A percentile compares a stretch with the other conserved stretches of the same genome.
Evolutionary conservation across 1,140 invertebrate genomes (phyloP).

Genomic region (Latrodectus geometricus): DNA sequence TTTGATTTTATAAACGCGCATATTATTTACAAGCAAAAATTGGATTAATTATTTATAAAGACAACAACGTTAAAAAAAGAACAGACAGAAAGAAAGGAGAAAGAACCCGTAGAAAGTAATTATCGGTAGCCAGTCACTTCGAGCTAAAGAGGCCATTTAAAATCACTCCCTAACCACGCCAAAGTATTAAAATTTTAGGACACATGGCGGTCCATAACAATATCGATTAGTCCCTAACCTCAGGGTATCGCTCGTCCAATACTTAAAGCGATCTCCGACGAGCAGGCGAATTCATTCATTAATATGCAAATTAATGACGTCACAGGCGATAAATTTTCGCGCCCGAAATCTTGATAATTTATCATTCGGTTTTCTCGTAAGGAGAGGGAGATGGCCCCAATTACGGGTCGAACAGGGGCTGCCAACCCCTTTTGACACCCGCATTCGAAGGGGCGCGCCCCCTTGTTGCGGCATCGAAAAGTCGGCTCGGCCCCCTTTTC

Average conservation of each 20-base stretch:
- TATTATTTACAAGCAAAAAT: no score
- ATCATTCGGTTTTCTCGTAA: slow-evolving; percentile 37
- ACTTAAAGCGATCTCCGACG: slow-evolving; percentile 47
- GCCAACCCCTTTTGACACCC: slow-evolving; percentile 61
- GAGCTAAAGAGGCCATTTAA: slow-evolving; percentile 31
- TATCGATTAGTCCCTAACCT: slow-evolving; percentile 39
- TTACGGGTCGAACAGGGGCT: slow-evolving; percentile 58
- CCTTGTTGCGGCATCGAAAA: slow-evolving; percentile 25
- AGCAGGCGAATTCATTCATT: slow-evolving; percentile 57
- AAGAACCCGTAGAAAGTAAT: neutral
- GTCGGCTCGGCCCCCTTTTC: slow-evolving; percentile 53
- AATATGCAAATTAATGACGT: slow-evolving; percentile 62
- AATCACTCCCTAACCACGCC: slow-evolving; percentile 37
- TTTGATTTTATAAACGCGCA: no score
- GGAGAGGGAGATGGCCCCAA: slow-evolving; percentile 44
- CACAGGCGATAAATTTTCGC: slow-evolving; percentile 62
- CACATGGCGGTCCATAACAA: slow-evolving; percentile 33
- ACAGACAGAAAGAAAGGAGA: no score
- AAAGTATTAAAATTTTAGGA: slow-evolving; percentile 52
- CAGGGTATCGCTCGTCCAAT: slow-evolving; percentile 38
- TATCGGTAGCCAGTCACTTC: neutral
- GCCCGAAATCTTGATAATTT: slow-evolving; percentile 61
- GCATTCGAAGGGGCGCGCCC: slow-evolving; percentile 15
- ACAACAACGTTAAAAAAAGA: no score
- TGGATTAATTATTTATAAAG: no score